Percentiles rank a stretch among this genome's conserved stretches.
Conservation (phyloP, 2,797 vertebrate genomes). For the Tympanoctomys barrerae region DNA sequence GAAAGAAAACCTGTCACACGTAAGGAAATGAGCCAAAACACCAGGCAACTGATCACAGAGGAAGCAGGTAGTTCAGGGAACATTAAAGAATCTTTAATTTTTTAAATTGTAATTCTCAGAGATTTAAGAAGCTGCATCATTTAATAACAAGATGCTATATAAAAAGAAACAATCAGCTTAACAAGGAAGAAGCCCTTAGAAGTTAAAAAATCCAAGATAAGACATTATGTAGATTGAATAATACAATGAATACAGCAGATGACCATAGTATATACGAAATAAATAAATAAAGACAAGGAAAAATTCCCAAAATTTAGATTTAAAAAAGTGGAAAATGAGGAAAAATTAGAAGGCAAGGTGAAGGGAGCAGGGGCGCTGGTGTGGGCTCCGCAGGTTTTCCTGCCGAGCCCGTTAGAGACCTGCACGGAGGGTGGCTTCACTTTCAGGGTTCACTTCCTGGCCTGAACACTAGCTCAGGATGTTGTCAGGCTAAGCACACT, state of each 20-base stretch:
- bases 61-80: slow-evolving; percentile 31
- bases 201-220: slow-evolving; percentile 38
- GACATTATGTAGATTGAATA: neutral
- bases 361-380: neutral
- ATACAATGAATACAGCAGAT: neutral
- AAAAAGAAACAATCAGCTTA: neutral
- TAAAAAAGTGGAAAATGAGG: neutral
- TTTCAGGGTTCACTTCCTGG: neutral
- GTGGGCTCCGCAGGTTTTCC: too few relatives aligned
- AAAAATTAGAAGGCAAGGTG: neutral
- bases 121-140: neutral
- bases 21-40: neutral
- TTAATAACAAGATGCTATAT: slow-evolving; percentile 18
- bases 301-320: neutral
- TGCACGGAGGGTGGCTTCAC: too few relatives aligned
- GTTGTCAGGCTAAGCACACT: neutral
- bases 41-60: neutral
- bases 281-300: neutral
- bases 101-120: slow-evolving; percentile 11
- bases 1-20: neutral
- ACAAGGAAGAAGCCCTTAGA: slow-evolving; percentile 28
- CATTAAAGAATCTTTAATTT: neutral
- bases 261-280: neutral
- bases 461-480: neutral
- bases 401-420: too few relatives aligned